Evolutionary conservation across 2,888 invertebrate genomes (phyloP).

Genomic region (Siphlonurus alternatus): DNA sequence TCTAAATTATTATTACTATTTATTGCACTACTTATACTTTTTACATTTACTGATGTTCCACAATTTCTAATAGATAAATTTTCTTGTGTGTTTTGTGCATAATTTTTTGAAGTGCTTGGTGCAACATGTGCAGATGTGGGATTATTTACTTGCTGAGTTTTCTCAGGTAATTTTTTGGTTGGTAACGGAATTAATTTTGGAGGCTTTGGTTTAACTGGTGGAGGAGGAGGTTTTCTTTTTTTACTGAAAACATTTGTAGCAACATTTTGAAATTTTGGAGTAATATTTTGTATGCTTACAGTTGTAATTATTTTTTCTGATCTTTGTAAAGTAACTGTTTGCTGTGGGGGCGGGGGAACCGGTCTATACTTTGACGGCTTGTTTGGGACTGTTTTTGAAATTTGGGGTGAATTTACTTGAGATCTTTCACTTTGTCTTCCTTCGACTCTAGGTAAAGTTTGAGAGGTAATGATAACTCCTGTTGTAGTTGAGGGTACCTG

Average conservation of each 20-base stretch:
- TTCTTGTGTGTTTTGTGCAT: neutral
- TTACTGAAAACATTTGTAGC: neutral
- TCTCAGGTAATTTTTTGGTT: neutral
- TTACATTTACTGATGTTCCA: neutral
- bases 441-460: neutral
- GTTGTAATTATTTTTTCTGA: neutral
- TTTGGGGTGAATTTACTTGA: neutral
- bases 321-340: neutral
- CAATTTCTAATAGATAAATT: too few species aligned
- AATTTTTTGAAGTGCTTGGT: neutral
- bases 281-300: neutral
- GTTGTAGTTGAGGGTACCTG: neutral
- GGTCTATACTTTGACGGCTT: neutral
- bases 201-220: neutral
- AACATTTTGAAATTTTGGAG: neutral
- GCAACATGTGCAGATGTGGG: neutral
- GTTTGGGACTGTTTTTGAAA: neutral
- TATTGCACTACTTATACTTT: neutral
- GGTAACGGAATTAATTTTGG: neutral
- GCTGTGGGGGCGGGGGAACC: neutral
- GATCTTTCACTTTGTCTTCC: neutral
- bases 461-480: neutral
- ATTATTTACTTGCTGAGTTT: neutral
- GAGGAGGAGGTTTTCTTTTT: neutral
- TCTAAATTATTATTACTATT: neutral